phyloP scores from a whole-genome alignment of 2,113 vertebrate species.

The Myrmecophaga tridactyla region DNA sequence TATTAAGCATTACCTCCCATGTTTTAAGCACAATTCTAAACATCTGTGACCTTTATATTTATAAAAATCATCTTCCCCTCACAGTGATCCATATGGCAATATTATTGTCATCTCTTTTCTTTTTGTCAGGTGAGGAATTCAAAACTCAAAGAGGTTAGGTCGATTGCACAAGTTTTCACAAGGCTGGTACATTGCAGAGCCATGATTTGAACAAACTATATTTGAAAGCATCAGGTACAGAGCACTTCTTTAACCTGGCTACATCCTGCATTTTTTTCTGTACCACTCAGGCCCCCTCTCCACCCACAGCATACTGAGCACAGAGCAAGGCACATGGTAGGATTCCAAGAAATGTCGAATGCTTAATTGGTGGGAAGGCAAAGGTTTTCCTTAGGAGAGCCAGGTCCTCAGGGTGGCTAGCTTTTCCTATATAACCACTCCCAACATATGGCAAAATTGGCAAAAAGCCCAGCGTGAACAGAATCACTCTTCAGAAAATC shows the following conservation, averaged over 20 bases:
- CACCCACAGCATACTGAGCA: neutral
- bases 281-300: neutral
- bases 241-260: neutral
- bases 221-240: neutral
- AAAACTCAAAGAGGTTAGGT: neutral
- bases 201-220: neutral
- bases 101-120: neutral
- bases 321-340: neutral
- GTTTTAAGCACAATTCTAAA: neutral
- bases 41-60: neutral
- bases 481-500: constrained; percentile 51
- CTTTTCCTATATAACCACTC: neutral
- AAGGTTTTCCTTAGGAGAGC: neutral
- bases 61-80: neutral
- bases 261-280: neutral
- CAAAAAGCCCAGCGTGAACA: constrained; percentile 1
- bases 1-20: neutral
- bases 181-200: neutral
- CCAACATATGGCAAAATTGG: constrained; percentile 4
- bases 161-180: neutral
- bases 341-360: constrained; percentile 5
- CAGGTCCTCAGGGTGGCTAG: neutral
- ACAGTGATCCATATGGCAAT: neutral
- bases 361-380: neutral
- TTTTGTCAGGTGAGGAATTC: neutral